Evolutionary conservation across 2,888 invertebrate species (phyloP).

Genomic region (Erpobdella octoculata): DNA sequence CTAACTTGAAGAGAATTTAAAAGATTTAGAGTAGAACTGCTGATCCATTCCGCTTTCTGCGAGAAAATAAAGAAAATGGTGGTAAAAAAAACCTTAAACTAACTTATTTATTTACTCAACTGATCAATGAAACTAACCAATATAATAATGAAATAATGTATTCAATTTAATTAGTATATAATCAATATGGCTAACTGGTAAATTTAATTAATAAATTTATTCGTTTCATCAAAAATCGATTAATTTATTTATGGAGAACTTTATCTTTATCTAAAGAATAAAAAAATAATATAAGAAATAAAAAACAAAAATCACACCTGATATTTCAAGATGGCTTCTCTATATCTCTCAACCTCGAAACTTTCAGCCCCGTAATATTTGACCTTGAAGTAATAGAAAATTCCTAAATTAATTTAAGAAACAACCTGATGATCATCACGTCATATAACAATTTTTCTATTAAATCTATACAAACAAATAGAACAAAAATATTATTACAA

Average conservation of each 20-base stretch:
- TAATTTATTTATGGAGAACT: background rate
- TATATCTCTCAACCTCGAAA: constrained; percentile 79
- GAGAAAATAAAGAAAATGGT: background rate
- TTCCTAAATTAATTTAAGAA: background rate
- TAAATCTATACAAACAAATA: background rate
- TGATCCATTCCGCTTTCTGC: constrained; percentile 80
- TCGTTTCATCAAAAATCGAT: background rate
- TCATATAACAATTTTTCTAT: background rate
- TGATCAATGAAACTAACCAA: background rate
- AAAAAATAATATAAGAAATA: background rate
- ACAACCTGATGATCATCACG: background rate
- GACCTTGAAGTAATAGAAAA: constrained; percentile 44
- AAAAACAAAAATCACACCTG: constrained; percentile 59
- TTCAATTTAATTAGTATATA: no score
- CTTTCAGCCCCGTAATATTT: constrained; percentile 92
- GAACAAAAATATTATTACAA: background rate
- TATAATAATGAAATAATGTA: background rate
- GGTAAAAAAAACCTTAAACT: background rate
- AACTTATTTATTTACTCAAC: no score
- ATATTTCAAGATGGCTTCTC: constrained; percentile 72
- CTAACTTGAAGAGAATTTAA: constrained; percentile 68
- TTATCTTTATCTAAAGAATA: no score
- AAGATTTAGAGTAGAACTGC: constrained; percentile 74
- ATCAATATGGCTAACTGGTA: no score
- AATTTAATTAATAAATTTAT: no score